phyloP scores from a whole-genome alignment of 2,888 invertebrate species.

The Stictocephala bisonia region DNA sequence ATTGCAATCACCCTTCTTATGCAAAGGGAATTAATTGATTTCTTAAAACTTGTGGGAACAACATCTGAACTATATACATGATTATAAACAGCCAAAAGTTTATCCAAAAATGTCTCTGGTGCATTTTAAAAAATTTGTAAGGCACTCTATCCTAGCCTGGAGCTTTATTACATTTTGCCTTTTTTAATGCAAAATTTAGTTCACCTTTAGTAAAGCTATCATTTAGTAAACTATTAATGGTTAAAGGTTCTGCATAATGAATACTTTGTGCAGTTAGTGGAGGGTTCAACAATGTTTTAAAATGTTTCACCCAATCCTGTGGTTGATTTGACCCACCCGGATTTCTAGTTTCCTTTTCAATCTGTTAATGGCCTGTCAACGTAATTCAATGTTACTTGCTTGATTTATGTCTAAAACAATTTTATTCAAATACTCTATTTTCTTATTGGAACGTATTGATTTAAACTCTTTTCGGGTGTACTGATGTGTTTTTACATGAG shows the following conservation, averaged over 20 bases:
- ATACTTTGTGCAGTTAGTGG: background rate
- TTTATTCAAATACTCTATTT: constrained; percentile 1
- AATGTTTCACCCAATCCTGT: constrained; percentile 13
- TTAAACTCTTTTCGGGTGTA: background rate
- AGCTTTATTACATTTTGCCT: constrained; percentile 14
- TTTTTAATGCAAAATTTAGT: background rate
- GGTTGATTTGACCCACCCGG: background rate
- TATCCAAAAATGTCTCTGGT: background rate
- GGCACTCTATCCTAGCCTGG: constrained; percentile 21
- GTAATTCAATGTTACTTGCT: background rate
- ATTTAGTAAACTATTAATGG: background rate
- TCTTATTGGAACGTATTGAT: background rate
- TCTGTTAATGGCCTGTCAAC: background rate
- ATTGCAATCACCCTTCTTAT: constrained; percentile 13
- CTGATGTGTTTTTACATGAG: background rate
- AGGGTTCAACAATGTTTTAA: constrained; percentile 5
- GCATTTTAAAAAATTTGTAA: constrained; percentile 27
- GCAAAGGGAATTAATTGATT: constrained; percentile 2
- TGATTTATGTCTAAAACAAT: background rate
- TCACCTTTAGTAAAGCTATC: background rate
- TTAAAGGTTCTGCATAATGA: background rate
- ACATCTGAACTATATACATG: background rate
- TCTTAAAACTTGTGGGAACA: background rate
- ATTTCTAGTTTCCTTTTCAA: constrained; percentile 10
- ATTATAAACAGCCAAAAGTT: background rate